Base-by-base conservation (phyloP, 1,140 invertebrate genomes). In the Atta texana region DNA sequence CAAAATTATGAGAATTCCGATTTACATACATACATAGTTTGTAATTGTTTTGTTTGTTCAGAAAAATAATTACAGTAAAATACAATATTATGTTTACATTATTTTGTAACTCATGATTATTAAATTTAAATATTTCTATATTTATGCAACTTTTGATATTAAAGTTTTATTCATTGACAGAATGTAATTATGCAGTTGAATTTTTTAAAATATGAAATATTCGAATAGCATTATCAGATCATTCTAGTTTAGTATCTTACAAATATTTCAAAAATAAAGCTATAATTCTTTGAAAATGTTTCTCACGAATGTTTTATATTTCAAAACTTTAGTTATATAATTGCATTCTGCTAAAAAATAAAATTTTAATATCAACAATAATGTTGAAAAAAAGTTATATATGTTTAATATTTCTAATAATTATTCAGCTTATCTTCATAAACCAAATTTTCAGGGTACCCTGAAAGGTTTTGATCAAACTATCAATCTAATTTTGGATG, bases 401-500 rank as follows among this genome's bases (percentile, higher is more conserved):
- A 44, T 10, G 8, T 51, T 49, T 4, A 44, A 55, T 74, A 6
- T 61, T 5, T 4, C 39, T 44, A 0, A 5, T 31, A 28, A 14
- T 21, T 10, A 28, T 18, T 77, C 5, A 0, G 39, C 39, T 24
- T 49, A 55, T 66, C 68, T 34, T 61, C 85, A 86, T 10, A 44
- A 88, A 18, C 34, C 14, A 1, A 31, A n/a, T 12, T 55, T 59
- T 91, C 90, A 98, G 97, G 98, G 97, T 55, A 98, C 97, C 2
- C 94, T 98, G 71, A 98, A 98, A 95, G 98, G 98, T 64, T 99
- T 99, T 96, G 99, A 99, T 95, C 99, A 99, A 95, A 99, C 98
- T 24, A 99, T 99, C 82, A 99, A 99, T 93, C 96, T 99, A 86
- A 99, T 99, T 92, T 96, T 99, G 51, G 99, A 99, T 94, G 99